Percentiles rank a stretch among this genome's conserved stretches.
phyloP scores from a whole-genome alignment of 2,113 vertebrate species.

The Narcine bancroftii region DNA sequence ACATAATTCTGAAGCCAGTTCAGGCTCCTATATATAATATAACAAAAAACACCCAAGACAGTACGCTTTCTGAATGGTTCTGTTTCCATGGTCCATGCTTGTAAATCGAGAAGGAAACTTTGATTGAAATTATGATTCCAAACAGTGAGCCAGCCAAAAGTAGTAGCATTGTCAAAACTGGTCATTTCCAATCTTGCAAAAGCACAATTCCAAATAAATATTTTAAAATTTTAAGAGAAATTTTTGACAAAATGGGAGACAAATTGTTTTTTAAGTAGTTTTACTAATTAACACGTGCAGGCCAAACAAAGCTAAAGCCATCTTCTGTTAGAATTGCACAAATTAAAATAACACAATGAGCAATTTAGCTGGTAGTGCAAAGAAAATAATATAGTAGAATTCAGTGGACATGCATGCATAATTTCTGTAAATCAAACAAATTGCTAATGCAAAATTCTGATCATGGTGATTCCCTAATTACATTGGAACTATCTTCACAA shows the following conservation, averaged over 20 bases:
- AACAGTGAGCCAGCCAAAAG: not conserved
- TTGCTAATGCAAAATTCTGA: no score
- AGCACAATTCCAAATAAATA: not conserved
- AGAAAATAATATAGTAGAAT: not conserved
- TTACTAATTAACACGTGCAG: not conserved
- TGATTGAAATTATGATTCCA: not conserved
- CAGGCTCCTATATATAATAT: not conserved
- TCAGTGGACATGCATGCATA: not conserved
- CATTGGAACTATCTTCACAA: not conserved
- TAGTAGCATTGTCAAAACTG: not conserved
- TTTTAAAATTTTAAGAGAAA: not conserved
- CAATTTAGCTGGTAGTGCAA: slow-evolving; percentile 21
- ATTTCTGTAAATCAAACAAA: slow-evolving; percentile 16
- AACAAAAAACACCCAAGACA: not conserved
- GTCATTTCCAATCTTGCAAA: not conserved
- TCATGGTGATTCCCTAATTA: not conserved
- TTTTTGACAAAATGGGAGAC: not conserved
- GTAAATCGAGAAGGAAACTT: not conserved
- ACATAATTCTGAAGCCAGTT: not conserved
- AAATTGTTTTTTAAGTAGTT: not conserved
- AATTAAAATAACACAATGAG: not conserved
- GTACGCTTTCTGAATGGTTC: not conserved
- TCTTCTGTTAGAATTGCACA: not conserved
- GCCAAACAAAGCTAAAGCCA: slow-evolving; percentile 31
- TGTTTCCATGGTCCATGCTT: not conserved